These are phyloP conservation scores for Casuarius casuarius DNA, from an alignment of 2,113 vertebrate species.

Conservation along the genomic window DNA sequence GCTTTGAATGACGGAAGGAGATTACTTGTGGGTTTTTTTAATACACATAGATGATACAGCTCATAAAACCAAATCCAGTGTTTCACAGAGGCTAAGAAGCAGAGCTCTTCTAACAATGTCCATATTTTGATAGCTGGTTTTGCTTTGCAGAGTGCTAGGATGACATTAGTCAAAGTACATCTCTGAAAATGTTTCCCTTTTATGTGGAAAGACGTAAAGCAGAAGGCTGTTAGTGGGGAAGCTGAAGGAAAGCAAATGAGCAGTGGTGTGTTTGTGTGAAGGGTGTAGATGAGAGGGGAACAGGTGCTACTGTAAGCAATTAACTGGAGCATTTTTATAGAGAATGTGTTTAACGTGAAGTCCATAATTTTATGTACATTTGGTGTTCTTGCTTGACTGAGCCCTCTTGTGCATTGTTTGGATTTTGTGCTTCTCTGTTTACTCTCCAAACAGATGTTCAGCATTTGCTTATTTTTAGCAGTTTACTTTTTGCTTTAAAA, in stretches of 20 bases:
- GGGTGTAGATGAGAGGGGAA: neutral
- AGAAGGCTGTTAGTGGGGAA: neutral
- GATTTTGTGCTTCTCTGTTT: constrained; percentile 1
- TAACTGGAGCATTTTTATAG: neutral
- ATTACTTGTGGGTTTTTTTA: neutral
- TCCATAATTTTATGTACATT: neutral
- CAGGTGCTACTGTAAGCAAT: neutral
- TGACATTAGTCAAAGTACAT: accelerated
- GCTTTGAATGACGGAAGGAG: neutral
- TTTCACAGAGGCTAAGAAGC: neutral
- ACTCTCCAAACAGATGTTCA: constrained; percentile 18
- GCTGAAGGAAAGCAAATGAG: neutral
- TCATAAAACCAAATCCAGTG: neutral
- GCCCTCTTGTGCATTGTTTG: constrained; percentile 16
- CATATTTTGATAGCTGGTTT: neutral
- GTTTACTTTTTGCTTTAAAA: constrained; percentile 32
- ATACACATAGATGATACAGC: neutral
- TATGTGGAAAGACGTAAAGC: neutral
- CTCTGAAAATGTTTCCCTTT: neutral
- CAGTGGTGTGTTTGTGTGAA: too few species aligned
- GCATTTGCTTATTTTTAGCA: constrained; percentile 30
- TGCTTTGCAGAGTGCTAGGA: neutral
- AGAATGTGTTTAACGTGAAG: neutral
- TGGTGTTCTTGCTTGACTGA: neutral
- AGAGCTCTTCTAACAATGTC: neutral